Percentiles rank a stretch among this genome's conserved stretches.
Conservation (phyloP, 2,888 invertebrate genomes). For the Oxytorus armatus region DNA sequence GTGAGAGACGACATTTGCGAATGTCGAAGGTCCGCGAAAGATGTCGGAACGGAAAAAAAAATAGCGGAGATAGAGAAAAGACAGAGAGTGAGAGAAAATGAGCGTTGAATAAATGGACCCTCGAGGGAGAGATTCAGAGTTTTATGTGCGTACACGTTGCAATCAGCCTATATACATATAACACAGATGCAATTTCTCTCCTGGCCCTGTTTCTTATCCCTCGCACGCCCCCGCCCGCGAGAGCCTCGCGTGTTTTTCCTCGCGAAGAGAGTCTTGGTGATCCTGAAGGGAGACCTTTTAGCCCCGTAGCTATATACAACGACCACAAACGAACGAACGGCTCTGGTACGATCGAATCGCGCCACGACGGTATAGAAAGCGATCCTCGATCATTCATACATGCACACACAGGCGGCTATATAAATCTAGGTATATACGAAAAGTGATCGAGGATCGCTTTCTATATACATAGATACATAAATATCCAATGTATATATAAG, state of each 20-base stretch:
- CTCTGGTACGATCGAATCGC: slow-evolving; percentile 40
- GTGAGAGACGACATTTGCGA: slow-evolving; percentile 10
- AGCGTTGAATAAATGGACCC: slow-evolving; percentile 20
- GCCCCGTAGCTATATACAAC: slow-evolving; percentile 41
- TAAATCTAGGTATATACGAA: slow-evolving; percentile 5
- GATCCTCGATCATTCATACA: slow-evolving; percentile 53
- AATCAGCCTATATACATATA: slow-evolving; percentile 49
- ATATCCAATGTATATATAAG: no score
- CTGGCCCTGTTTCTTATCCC: slow-evolving; percentile 68
- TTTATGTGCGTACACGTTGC: slow-evolving; percentile 57
- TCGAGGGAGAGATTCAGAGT: slow-evolving; percentile 17
- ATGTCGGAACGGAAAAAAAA: slow-evolving; percentile 51
- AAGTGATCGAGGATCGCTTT: slow-evolving; percentile 43
- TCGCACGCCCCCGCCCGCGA: slow-evolving; percentile 41
- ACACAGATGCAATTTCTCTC: slow-evolving; percentile 70
- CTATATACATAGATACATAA: slow-evolving; percentile 9
- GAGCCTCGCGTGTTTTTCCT: slow-evolving; percentile 25
- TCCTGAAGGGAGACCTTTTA: slow-evolving; percentile 62
- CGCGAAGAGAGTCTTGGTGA: slow-evolving; percentile 49
- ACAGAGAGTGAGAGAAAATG: slow-evolving; percentile 33
- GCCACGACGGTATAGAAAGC: slow-evolving; percentile 52
- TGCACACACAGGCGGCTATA: not conserved
- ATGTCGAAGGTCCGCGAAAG: slow-evolving; percentile 46
- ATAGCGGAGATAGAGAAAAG: not conserved
- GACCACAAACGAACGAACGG: slow-evolving; percentile 53